Conservation (phyloP, 2,888 invertebrate species). For the Deroplatys truncata region DNA sequence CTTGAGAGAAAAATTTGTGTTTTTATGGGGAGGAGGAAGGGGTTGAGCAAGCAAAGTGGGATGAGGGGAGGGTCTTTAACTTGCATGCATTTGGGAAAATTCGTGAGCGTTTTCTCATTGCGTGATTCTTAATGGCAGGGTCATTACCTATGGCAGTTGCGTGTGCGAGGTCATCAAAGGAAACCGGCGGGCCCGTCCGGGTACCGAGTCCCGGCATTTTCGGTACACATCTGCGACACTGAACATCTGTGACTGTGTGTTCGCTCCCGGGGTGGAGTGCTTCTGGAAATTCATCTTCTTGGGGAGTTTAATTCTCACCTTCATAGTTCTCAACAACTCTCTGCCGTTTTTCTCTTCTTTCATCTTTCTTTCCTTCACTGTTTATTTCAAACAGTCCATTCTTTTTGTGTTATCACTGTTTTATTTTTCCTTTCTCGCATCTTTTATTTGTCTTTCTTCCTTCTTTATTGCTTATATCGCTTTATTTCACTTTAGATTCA, state of each 20-base stretch:
- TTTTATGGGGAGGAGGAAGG: not conserved
- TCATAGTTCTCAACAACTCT: not conserved
- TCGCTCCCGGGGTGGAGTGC: too few species aligned
- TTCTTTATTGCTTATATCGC: too few species aligned
- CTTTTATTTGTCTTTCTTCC: too few species aligned
- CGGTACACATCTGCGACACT: not conserved
- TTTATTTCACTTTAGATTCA: too few species aligned
- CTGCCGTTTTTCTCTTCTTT: not conserved
- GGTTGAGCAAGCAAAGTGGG: slow-evolving; percentile 3
- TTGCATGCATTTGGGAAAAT: slow-evolving; percentile 18
- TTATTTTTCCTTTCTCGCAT: too few species aligned
- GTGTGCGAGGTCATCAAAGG: slow-evolving; percentile 20
- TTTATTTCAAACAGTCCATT: not conserved
- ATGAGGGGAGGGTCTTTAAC: not conserved
- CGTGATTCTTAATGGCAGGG: slow-evolving; percentile 13
- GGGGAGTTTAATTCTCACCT: not conserved
- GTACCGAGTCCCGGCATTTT: not conserved
- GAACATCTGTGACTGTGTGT: not conserved
- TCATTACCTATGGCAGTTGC: slow-evolving; percentile 17
- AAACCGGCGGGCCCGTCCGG: slow-evolving; percentile 1
- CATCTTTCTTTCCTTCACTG: not conserved
- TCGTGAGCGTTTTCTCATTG: slow-evolving; percentile 9
- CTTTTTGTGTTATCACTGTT: not conserved
- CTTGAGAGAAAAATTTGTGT: not conserved
- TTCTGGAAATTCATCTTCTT: not conserved